phyloP scores from a whole-genome alignment of 1,140 invertebrate genomes.

The Limonius californicus region DNA sequence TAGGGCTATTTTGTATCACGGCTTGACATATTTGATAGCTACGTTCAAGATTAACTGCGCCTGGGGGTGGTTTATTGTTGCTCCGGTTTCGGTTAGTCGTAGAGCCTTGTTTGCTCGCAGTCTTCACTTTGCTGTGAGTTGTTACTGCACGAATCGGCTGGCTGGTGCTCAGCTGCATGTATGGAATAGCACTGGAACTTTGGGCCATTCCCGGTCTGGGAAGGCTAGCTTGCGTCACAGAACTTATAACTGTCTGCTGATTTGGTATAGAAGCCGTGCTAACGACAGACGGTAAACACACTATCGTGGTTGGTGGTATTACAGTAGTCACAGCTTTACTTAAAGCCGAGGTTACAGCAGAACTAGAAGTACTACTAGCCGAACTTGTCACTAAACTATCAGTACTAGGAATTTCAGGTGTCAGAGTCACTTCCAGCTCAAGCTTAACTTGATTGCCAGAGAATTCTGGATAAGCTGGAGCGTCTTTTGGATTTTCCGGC shows the following conservation, averaged over 20 bases:
- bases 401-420: slow-evolving; percentile 48
- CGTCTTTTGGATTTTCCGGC: background rate
- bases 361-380: slow-evolving; percentile 35
- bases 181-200: slow-evolving; percentile 51
- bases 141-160: slow-evolving; percentile 45
- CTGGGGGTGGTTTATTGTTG: slow-evolving; percentile 71
- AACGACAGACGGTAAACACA: slow-evolving; percentile 49
- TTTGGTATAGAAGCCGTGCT: slow-evolving; percentile 43
- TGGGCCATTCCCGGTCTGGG: slow-evolving; percentile 42
- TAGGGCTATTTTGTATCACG: slow-evolving; percentile 88
- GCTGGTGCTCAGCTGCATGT: slow-evolving; percentile 51
- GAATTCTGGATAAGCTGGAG: slow-evolving; percentile 1
- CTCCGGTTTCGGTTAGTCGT: slow-evolving; percentile 48
- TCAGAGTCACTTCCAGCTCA: slow-evolving; percentile 53
- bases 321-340: slow-evolving; percentile 45
- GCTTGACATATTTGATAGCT: slow-evolving; percentile 95
- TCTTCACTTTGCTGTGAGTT: slow-evolving; percentile 45
- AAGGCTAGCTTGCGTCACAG: slow-evolving; percentile 30
- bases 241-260: slow-evolving; percentile 37
- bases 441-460: slow-evolving; percentile 47
- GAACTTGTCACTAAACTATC: slow-evolving; percentile 48
- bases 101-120: slow-evolving; percentile 30
- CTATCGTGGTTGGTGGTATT: slow-evolving; percentile 53
- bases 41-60: slow-evolving; percentile 85
- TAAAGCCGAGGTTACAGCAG: slow-evolving; percentile 33